Conservation (phyloP, 2,797 vertebrate species). For the Chrysocyon brachyurus region DNA sequence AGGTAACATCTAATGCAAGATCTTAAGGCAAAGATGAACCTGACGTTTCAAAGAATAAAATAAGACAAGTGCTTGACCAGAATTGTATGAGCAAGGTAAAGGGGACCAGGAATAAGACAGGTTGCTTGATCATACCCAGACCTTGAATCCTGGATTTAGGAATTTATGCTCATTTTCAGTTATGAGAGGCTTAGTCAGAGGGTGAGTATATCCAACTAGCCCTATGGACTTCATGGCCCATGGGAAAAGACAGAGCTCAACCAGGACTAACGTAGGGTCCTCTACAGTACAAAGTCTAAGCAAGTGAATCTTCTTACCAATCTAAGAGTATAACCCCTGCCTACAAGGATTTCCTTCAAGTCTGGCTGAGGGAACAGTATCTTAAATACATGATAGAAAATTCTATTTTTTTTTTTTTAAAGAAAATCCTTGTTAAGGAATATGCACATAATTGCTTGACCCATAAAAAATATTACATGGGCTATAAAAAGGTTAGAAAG, state of each 20-base stretch:
- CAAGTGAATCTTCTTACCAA: neutral
- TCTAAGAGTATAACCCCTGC: neutral
- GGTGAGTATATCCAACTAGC: accelerated
- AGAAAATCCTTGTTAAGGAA: neutral
- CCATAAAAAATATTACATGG: neutral
- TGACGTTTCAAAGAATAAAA: neutral
- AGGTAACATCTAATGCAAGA: neutral
- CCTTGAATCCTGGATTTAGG: accelerated
- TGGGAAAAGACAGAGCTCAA: neutral
- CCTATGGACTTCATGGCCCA: neutral
- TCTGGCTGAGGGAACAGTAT: neutral
- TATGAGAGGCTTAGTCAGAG: neutral
- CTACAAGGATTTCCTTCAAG: neutral
- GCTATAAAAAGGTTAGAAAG: neutral
- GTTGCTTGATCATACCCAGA: neutral
- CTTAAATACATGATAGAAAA: neutral
- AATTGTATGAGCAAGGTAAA: neutral
- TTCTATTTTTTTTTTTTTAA: too few relatives aligned
- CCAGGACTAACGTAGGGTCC: neutral
- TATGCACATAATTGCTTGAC: neutral
- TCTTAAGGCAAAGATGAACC: neutral
- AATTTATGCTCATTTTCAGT: neutral
- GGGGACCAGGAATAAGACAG: neutral
- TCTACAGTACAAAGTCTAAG: neutral
- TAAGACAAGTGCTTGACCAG: neutral